Conservation (phyloP, 2,797 vertebrate genomes). For the Pseudochirops cupreus region DNA sequence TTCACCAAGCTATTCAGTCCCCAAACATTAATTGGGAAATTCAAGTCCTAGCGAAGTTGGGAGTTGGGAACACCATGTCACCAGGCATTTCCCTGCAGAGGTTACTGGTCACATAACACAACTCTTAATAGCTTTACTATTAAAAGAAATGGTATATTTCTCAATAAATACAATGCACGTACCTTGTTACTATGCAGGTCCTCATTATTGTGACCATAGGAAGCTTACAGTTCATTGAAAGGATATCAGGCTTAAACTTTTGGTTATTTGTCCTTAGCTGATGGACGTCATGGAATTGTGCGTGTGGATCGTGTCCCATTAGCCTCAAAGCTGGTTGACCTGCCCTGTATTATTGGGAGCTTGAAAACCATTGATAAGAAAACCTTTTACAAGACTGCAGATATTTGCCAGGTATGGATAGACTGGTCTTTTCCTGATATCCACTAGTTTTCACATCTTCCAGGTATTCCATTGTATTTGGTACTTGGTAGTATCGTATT, state of each 20-base stretch:
- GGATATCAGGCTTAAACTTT: conserved; percentile 55
- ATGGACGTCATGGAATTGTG: conserved; percentile 93
- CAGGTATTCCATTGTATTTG: conserved; percentile 40
- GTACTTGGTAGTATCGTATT: conserved; percentile 4
- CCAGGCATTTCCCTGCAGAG: conserved; percentile 35
- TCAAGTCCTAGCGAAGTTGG: conserved; percentile 51
- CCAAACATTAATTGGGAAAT: conserved; percentile 46
- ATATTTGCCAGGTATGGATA: conserved; percentile 94
- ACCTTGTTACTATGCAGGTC: conserved; percentile 7
- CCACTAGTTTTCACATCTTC: conserved; percentile 27
- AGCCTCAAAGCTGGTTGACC: conserved; percentile 95
- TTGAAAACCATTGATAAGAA: conserved; percentile 97
- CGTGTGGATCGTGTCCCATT: conserved; percentile 93
- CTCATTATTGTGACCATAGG: conserved; percentile 45
- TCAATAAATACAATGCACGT: neutral
- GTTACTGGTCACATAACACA: conserved; percentile 5
- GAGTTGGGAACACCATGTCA: neutral
- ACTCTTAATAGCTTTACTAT: neutral
- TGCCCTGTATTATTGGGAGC: conserved; percentile 95
- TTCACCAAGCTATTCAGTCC: conserved; percentile 36
- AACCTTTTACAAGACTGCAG: conserved; percentile 97
- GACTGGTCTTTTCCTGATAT: conserved; percentile 50
- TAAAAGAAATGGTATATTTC: conserved; percentile 51
- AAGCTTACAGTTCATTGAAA: conserved; percentile 43
- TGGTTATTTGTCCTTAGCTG: conserved; percentile 85